Evolutionary conservation across 30 jellyfish, hydroid and myxozoan genomes (phyloP).

Genomic region (Cassiopea andromeda): DNA sequence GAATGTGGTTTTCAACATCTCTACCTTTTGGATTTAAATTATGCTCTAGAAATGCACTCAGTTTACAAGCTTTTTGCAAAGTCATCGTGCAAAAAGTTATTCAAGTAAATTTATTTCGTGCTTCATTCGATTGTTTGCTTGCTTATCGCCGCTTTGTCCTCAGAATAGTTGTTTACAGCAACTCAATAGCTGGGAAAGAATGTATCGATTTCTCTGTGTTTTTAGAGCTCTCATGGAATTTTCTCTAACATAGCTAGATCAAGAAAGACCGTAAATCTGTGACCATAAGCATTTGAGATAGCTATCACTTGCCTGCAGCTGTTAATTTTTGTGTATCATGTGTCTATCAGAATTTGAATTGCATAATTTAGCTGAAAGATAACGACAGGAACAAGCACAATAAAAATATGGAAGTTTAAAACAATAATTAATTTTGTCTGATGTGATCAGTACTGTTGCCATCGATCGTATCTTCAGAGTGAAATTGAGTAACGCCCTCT

Average conservation of each 20-base stretch:
- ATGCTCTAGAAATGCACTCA: too few relatives aligned
- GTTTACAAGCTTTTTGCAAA: too few relatives aligned
- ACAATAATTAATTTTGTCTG: not conserved
- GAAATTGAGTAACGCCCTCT: not conserved
- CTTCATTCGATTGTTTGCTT: too few relatives aligned
- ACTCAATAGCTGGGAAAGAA: not conserved
- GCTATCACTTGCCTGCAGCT: not conserved
- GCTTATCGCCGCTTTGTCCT: too few relatives aligned
- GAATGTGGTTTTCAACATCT: too few relatives aligned
- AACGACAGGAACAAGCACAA: not conserved
- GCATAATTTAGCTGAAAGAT: not conserved
- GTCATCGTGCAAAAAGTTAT: too few relatives aligned
- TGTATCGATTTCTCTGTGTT: not conserved
- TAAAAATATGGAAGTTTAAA: not conserved
- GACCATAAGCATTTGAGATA: not conserved
- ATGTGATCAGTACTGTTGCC: constrained; percentile 10
- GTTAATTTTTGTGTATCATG: not conserved
- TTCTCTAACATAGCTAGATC: not conserved
- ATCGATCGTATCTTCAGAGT: not conserved
- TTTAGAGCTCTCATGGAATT: not conserved
- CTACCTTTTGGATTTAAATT: too few relatives aligned
- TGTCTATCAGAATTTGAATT: not conserved
- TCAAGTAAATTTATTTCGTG: too few relatives aligned
- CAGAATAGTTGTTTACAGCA: not conserved
- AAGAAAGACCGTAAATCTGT: not conserved